Percentiles rank a stretch among this genome's conserved stretches.
Evolutionary conservation across 2,888 invertebrate species (phyloP).

Genomic region (Lymantria dispar): DNA sequence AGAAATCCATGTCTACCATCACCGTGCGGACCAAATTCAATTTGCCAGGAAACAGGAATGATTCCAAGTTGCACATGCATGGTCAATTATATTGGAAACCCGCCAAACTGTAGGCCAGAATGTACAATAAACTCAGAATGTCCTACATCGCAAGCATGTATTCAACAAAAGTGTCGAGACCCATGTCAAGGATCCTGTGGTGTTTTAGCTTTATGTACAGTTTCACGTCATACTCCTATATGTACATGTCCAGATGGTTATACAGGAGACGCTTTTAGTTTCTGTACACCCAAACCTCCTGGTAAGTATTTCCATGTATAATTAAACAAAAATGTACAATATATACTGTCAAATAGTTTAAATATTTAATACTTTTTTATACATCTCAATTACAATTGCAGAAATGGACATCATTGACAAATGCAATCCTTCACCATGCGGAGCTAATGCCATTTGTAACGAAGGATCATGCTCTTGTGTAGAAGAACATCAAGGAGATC

Average conservation of each 20-base stretch:
- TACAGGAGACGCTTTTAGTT: conserved; percentile 85
- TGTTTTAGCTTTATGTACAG: conserved; percentile 81
- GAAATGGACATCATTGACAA: conserved; percentile 54
- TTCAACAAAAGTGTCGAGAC: conserved; percentile 87
- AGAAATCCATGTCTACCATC: conserved; percentile 82
- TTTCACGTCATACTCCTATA: conserved; percentile 87
- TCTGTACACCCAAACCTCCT: conserved; percentile 71
- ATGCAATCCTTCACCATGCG: conserved; percentile 86
- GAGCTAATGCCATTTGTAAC: conserved; percentile 82
- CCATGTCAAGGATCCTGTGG: conserved; percentile 89
- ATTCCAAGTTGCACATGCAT: conserved; percentile 85
- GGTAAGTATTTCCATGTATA: conserved; percentile 43
- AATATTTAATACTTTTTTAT: not conserved
- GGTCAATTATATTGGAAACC: conserved; percentile 82
- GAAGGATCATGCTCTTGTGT: conserved; percentile 84
- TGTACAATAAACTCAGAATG: conserved; percentile 88
- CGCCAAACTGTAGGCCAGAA: conserved; percentile 87
- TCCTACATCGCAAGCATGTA: conserved; percentile 85
- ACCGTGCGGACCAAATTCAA: conserved; percentile 88
- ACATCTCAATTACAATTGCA: conserved; percentile 25
- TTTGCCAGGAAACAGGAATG: conserved; percentile 82
- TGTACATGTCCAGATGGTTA: conserved; percentile 88
- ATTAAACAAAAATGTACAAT: no score
- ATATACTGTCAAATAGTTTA: not conserved
- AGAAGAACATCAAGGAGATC: conserved; percentile 85